Base-by-base conservation (phyloP, 2,888 invertebrate species). In the Dysmachus trigonus region DNA sequence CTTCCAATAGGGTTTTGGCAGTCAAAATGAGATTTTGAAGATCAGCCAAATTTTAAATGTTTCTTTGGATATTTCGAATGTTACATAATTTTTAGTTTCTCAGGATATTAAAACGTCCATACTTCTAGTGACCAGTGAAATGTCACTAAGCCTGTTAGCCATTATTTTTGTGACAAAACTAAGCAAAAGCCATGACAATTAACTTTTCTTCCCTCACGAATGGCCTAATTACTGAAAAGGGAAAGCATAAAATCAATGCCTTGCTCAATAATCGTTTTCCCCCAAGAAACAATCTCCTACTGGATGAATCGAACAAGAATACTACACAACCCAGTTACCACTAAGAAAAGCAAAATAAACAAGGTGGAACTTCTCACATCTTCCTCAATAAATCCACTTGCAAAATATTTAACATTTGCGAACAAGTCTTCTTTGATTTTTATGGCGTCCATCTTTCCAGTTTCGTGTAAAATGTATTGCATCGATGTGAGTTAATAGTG, bases 401-500 rank as follows among this genome's bases (percentile, higher is more conserved):
- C 93, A 93, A 95, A 97, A 93, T 95, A 97, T 91, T 96, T 96
- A 89, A 97, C 95, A 93, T 95, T 95, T 92, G 95, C 95, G 92
- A 97, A 97, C 89, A 97, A 89, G 89, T 90, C 91, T 85, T 92
- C 91, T 88, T 90, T 91, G 85, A 92, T 89, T 89, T 91, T 90
- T 72, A 91, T 88, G 88, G 90, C 90, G 88, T 91, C 92, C 91
- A 92, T 91, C 88, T 89, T 89, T 33, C 33, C 35, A 71, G 22
- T 15, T 73, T 35, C 73, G 18, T 35, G 38, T 35, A 72, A 31
- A 6, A 5, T 62, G 62, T 18, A 18, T 10, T 62, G 22, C 62
- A 10, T 27, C 62, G 8, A 47, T 22, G 27, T 0, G 2, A 62
- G 27, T 62, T 62, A 62, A 62, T 10, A 22, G 10, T 8, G 10